Percentiles rank a stretch among this genome's conserved stretches.
These are phyloP conservation scores for Sciurus niger DNA, from an alignment of 2,113 vertebrate species.

Conservation along the genomic window DNA sequence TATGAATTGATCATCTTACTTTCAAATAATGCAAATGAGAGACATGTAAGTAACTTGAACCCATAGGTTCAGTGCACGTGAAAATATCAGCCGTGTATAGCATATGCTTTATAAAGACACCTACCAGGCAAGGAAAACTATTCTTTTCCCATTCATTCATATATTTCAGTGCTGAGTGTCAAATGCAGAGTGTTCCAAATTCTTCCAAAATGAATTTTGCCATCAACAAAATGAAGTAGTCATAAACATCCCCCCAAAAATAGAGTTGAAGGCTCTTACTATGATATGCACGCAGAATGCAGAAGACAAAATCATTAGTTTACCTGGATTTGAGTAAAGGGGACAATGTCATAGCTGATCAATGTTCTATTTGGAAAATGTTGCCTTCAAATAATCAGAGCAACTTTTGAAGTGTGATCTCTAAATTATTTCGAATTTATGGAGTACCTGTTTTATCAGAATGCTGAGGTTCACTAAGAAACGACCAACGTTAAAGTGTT, in stretches of 20 bases:
- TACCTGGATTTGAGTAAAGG: background rate
- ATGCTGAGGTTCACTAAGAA: background rate
- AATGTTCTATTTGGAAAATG: background rate
- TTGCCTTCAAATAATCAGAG: background rate
- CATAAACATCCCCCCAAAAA: background rate
- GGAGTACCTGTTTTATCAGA: background rate
- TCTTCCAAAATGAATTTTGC: background rate
- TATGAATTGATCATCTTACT: background rate
- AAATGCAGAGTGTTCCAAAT: background rate
- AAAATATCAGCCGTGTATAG: background rate
- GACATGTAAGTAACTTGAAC: background rate
- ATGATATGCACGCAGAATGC: background rate
- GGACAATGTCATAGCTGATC: background rate
- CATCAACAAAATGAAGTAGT: background rate
- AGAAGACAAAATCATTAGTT: background rate
- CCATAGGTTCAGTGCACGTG: background rate
- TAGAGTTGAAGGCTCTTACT: background rate
- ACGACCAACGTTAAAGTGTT: background rate
- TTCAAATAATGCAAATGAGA: background rate
- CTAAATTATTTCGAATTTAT: background rate
- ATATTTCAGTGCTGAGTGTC: background rate
- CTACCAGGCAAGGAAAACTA: background rate
- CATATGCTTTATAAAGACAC: background rate
- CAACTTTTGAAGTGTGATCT: background rate
- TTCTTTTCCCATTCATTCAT: background rate